These are phyloP conservation scores for Ruditapes philippinarum DNA, from an alignment of 1,140 invertebrate species.

Conservation along the genomic window DNA sequence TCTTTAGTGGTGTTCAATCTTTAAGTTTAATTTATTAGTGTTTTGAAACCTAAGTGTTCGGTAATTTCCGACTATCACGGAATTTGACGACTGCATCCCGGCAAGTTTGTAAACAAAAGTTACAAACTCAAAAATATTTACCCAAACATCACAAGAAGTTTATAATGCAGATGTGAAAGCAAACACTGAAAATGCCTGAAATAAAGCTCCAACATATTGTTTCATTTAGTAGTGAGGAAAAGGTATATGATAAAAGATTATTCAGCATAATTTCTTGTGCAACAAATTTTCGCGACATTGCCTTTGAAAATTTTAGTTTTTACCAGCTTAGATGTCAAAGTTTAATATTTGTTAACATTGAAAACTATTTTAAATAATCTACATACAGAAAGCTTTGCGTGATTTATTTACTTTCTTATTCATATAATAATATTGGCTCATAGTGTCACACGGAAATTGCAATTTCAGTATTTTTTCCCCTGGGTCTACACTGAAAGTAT, in stretches of 20 bases:
- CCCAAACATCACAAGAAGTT: not conserved
- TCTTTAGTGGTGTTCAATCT: no score
- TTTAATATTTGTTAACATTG: not conserved
- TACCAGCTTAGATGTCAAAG: not conserved
- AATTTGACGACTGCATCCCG: not conserved
- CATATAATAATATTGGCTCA: no score
- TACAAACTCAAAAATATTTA: not conserved
- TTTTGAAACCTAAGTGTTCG: no score
- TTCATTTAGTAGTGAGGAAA: constrained; percentile 80
- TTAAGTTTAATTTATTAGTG: no score
- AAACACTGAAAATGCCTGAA: constrained; percentile 73
- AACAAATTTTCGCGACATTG: constrained; percentile 40
- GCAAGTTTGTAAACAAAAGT: constrained; percentile 17
- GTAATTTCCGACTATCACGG: not conserved
- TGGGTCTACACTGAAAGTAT: no score
- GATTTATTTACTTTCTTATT: not conserved
- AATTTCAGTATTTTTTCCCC: no score
- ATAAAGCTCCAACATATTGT: constrained; percentile 81
- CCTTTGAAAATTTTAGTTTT: not conserved
- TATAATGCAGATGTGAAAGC: not conserved
- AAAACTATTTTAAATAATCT: not conserved
- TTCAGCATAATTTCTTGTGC: not conserved
- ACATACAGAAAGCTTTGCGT: not conserved
- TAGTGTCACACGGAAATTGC: no score
- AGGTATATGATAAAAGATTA: constrained; percentile 61